Evolutionary conservation across 2,888 invertebrate genomes (phyloP).

Genomic region (Ophion ventricosus): DNA sequence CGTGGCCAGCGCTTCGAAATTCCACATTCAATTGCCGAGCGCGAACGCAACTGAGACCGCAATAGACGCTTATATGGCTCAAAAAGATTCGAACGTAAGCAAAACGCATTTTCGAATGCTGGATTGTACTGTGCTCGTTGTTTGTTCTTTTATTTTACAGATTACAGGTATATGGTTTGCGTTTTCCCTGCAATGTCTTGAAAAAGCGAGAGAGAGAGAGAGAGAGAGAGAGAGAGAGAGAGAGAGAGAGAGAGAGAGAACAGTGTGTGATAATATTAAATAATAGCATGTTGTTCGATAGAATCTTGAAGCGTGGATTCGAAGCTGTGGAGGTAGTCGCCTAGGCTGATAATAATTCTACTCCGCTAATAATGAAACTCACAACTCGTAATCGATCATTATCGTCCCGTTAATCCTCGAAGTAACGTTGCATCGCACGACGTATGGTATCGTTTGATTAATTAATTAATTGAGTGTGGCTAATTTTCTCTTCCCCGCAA

Average conservation of each 20-base stretch:
- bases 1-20: conserved; percentile 82
- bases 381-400: conserved; percentile 53
- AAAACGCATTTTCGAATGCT: conserved; percentile 12
- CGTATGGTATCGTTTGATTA: conserved; percentile 75
- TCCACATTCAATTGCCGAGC: conserved; percentile 83
- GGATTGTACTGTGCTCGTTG: conserved; percentile 33
- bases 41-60: conserved; percentile 75
- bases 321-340: not conserved
- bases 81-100: conserved; percentile 76
- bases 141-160: conserved; percentile 5
- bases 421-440: conserved; percentile 73
- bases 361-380: conserved; percentile 22
- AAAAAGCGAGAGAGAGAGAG: not conserved
- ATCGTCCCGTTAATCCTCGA: conserved; percentile 53
- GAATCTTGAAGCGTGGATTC: not conserved
- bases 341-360: conserved; percentile 23
- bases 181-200: conserved; percentile 15
- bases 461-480: conserved; percentile 33
- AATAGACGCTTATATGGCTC: conserved; percentile 75
- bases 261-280: not conserved
- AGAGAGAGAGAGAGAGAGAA: not conserved
- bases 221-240: not conserved
- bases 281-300: conserved; percentile 43
- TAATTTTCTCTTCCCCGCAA: conserved; percentile 46
- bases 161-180: conserved; percentile 48